Base-by-base conservation (phyloP, 2,888 invertebrate species). In the Odiellus spinosus region DNA sequence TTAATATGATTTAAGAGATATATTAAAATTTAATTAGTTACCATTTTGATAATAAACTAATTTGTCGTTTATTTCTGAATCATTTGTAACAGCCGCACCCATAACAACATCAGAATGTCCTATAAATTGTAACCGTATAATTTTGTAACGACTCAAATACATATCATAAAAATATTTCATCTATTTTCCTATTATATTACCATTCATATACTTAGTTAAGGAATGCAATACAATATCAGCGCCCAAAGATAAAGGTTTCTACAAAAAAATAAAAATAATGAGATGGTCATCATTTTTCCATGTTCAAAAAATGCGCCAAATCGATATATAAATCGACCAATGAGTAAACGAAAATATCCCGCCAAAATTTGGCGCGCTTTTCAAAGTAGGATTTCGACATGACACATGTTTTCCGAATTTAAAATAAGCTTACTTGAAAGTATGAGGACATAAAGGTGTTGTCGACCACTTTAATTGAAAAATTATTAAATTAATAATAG, bases 161-260 rank as follows among this genome's bases (percentile, higher is more conserved):
- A 14, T 3, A 40, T 14, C 14, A 15, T 2, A 18, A 15, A n/a
- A n/a, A n/a, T n/a, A n/a, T n/a, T n/a, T n/a, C n/a, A n/a, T n/a
- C n/a, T n/a, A n/a, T n/a, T n/a, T n/a, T n/a, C n/a, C n/a, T n/a
- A n/a, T n/a, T n/a, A 14, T 40, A 58, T 52, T 55, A 67, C 69
- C 96, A 67, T 98, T 98, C 78, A 98, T 85, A 64, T 95, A 98
- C 68, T 98, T 98, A 0, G 93, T 91, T 46, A 93, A 62, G 0
- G 96, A 96, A 67, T 96, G 91, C 58, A 86, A 70, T 2, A 80
- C 82, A 46, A 95, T 70, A 65, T 98, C 93, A 1, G 87, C 93
- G 1, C 95, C 96, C 33, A 91, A 72, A 19, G 79, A 77, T 46
- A 98, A 66, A 1, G 96, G 96, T 49, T 80, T 74, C 80, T 95